These are phyloP conservation scores for Cherax destructor DNA, from an alignment of 1,140 invertebrate genomes.

Conservation along the genomic window DNA sequence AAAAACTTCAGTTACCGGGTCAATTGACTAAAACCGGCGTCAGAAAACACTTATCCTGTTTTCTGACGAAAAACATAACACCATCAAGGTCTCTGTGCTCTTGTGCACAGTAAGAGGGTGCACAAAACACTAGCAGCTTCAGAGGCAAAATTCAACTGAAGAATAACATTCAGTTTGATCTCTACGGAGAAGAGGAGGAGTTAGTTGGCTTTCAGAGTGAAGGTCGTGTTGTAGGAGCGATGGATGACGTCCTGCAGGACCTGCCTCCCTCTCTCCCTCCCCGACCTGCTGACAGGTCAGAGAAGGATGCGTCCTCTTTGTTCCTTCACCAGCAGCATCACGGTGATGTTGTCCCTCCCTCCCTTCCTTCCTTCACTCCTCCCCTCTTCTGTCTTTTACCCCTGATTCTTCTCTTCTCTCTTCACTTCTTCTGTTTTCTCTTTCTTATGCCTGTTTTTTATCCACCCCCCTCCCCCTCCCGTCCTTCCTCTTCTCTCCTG, in stretches of 20 bases:
- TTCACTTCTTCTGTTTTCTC: not conserved
- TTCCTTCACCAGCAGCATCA: not conserved
- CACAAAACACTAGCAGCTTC: no score
- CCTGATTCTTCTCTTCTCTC: not conserved
- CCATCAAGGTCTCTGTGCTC: no score
- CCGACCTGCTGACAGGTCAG: not conserved
- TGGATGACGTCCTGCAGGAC: conserved; percentile 34
- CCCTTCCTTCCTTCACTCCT: conserved; percentile 1
- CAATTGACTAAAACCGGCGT: no score
- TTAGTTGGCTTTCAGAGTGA: no score
- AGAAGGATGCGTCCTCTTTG: conserved; percentile 11
- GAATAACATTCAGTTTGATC: no score
- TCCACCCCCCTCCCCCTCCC: not conserved
- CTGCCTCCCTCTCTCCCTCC: not conserved
- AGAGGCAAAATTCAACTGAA: no score
- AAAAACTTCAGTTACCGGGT: no score
- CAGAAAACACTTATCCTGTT: no score
- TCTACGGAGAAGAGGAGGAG: no score
- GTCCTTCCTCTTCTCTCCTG: not conserved
- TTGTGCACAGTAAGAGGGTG: no score
- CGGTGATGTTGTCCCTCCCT: not conserved
- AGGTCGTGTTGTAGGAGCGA: not conserved
- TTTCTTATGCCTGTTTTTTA: not conserved
- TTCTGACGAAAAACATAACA: no score
- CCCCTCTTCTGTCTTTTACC: not conserved